Base-by-base conservation (phyloP, 2,888 invertebrate species). In the Formica aserva region DNA sequence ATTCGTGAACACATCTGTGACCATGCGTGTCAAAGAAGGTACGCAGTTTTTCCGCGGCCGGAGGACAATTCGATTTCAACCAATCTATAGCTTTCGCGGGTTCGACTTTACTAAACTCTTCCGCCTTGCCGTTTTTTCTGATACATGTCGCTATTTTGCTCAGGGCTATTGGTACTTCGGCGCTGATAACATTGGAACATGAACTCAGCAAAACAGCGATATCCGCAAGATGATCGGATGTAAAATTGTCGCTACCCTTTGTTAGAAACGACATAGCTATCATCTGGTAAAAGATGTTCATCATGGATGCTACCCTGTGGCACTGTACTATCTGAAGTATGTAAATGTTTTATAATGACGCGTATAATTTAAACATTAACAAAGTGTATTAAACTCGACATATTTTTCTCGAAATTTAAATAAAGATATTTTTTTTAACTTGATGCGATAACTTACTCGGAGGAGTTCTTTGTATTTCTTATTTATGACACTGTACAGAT, bases 151-250 rank as follows among this genome's bases (percentile, higher is more conserved):
- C 95, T 41, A 97, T 93, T 55, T 95, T 94, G 22, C 95, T 94
- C 4, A 96, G 91, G 0, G 95, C 95, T 22, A 95, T 93, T 0
- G 97, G 97, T 11, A 98, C 96, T 92, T 98, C 97, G 0, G 97
- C 97, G 26, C 98, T 98, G 74, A 97, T 95, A 0, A 97, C 97
- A 86, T 97, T 96, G 0, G 95, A 94, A 89, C 97, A 97, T 0
- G 97, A 96, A 15, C 97, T 96, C 55, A 98, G 95, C 32, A 98
- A 93, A 38, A 95, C 91, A 0, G 97, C 96, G 66, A 98, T 96
- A 94, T 98, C 98, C 55, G 96, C 95, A 90, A 96, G 96, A 87
- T 97, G 96, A 22, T 97, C 97, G 0, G 95, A 93, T 1, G 96
- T 96, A 91, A 97, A 96, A 55, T 96, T 97, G 86, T 95, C 88